A percentile compares a stretch with the other conserved stretches of the same genome.
Evolutionary conservation across 2,888 invertebrate genomes (phyloP).

Genomic region (Candidula unifasciata): DNA sequence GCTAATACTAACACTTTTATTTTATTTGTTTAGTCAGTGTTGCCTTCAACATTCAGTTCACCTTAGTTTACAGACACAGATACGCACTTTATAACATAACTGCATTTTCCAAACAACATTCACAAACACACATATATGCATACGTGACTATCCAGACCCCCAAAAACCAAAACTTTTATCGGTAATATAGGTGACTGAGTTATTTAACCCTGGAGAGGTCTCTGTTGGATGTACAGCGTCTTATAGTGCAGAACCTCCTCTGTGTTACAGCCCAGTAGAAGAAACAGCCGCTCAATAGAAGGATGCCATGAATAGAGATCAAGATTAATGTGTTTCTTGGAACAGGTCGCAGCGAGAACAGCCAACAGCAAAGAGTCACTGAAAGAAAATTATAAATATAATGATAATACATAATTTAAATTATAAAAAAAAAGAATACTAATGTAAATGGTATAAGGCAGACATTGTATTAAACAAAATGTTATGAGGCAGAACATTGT

Average conservation of each 20-base stretch:
- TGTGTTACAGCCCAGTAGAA: constrained; percentile 41
- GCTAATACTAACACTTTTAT: too few relatives aligned
- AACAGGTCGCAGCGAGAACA: constrained; percentile 4
- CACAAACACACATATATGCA: too few relatives aligned
- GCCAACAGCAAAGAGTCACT: constrained; percentile 32
- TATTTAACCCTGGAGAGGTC: constrained; percentile 26
- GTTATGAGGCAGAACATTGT: too few relatives aligned
- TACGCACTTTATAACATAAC: neutral
- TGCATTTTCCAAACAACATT: too few relatives aligned
- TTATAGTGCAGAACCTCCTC: constrained; percentile 25
- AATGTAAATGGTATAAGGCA: too few relatives aligned
- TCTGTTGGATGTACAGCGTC: constrained; percentile 14
- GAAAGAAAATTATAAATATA: neutral
- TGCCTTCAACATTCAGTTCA: too few relatives aligned
- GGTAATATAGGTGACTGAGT: neutral
- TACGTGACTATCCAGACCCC: too few relatives aligned
- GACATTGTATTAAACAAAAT: too few relatives aligned
- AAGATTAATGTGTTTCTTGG: neutral
- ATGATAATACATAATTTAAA: too few relatives aligned
- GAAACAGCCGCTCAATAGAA: constrained; percentile 30
- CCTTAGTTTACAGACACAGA: neutral
- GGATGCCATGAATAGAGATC: neutral
- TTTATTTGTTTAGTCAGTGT: too few relatives aligned
- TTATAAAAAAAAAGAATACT: too few relatives aligned
- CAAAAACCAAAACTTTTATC: neutral